These are phyloP conservation scores for Anser brachyrhynchus DNA, from an alignment of 2,113 vertebrate species.

Conservation along the genomic window DNA sequence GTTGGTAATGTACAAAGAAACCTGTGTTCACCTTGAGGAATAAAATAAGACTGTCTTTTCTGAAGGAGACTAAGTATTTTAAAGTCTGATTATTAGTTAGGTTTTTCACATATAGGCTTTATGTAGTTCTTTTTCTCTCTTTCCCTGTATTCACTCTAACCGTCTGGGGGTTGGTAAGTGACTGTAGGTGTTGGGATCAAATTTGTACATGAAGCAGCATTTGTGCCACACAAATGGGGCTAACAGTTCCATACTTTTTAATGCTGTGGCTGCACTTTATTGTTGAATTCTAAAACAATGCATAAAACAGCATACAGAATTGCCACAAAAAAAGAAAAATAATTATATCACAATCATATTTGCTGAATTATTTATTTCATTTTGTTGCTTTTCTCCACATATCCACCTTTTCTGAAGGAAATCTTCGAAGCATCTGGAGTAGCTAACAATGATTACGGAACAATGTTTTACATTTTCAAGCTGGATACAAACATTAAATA, in stretches of 20 bases:
- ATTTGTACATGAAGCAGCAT: not conserved
- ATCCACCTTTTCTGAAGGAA: not conserved
- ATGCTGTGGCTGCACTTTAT: not conserved
- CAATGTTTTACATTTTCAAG: not conserved
- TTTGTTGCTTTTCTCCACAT: not conserved
- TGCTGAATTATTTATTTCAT: not conserved
- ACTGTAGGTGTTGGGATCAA: rapidly evolving
- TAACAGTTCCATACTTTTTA: not conserved
- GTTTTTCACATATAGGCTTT: not conserved
- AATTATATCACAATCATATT: not conserved
- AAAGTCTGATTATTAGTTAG: not conserved
- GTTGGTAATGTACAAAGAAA: not conserved
- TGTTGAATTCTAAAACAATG: not conserved
- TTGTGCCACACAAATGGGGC: not conserved
- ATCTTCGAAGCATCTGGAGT: not conserved
- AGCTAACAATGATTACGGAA: not conserved
- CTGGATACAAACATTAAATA: slow-evolving; percentile 12
- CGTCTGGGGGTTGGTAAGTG: rapidly evolving
- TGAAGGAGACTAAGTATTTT: not conserved
- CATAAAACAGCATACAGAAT: not conserved
- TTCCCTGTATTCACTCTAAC: not conserved
- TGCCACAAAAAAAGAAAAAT: not conserved
- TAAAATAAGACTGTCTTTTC: not conserved
- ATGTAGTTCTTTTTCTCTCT: not conserved
- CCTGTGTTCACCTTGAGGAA: not conserved